Evolutionary conservation across 2,888 invertebrate genomes (phyloP).

Genomic region (Boloria euphrosyne): DNA sequence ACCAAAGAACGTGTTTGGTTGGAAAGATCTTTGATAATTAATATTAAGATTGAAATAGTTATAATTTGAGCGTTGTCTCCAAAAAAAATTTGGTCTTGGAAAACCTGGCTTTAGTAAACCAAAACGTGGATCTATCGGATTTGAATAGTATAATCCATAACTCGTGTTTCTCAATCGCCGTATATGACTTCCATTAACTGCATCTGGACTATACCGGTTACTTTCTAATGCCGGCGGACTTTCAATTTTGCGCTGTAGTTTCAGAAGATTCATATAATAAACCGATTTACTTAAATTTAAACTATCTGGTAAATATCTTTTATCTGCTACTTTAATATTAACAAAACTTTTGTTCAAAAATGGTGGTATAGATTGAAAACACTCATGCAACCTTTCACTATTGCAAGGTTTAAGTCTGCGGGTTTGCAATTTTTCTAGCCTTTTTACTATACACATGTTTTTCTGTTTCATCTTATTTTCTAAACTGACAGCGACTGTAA

Average conservation of each 20-base stretch:
- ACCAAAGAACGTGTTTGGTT: constrained; percentile 44
- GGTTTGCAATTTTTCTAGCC: constrained; percentile 50
- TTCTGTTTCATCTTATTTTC: neutral
- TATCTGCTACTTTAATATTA: constrained; percentile 56
- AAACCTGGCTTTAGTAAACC: neutral
- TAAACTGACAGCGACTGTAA: no score
- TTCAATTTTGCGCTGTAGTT: constrained; percentile 47
- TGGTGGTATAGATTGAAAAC: constrained; percentile 59
- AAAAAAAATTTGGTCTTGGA: neutral
- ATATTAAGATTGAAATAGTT: constrained; percentile 53
- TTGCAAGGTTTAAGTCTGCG: constrained; percentile 48
- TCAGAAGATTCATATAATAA: constrained; percentile 59
- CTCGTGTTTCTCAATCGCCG: constrained; percentile 49
- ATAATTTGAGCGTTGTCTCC: constrained; percentile 29
- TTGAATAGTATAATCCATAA: constrained; percentile 39
- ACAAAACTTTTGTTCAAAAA: constrained; percentile 53
- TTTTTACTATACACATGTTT: constrained; percentile 38
- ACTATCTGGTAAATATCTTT: constrained; percentile 58
- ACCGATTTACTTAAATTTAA: constrained; percentile 56
- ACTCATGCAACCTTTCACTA: constrained; percentile 44
- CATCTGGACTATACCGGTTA: constrained; percentile 50
- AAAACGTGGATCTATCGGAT: constrained; percentile 13
- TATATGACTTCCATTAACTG: constrained; percentile 55
- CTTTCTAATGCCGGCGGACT: constrained; percentile 41
- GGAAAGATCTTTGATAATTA: constrained; percentile 52